Evolutionary conservation across 2,888 invertebrate species (phyloP).

Genomic region (Heteropelma amictum): DNA sequence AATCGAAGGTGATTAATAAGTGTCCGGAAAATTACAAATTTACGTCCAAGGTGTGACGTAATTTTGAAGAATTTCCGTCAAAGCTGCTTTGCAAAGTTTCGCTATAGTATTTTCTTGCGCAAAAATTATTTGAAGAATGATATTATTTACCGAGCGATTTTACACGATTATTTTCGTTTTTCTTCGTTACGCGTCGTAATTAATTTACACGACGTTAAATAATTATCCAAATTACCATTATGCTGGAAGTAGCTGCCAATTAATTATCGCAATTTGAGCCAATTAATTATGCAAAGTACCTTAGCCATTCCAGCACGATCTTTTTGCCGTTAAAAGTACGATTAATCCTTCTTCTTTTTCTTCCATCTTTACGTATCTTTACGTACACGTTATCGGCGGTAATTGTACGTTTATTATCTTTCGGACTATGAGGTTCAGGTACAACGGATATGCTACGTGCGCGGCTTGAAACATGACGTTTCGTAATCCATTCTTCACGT

Average conservation of each 20-base stretch:
- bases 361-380: background rate
- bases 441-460: background rate
- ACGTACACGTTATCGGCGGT: background rate
- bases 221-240: too few relatives aligned
- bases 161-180: too few relatives aligned
- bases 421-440: background rate
- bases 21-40: too few relatives aligned
- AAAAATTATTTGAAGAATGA: too few relatives aligned
- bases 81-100: too few relatives aligned
- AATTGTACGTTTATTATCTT: slow-evolving; percentile 3
- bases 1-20: too few relatives aligned
- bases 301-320: background rate
- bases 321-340: background rate
- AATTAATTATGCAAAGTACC: slow-evolving; percentile 26
- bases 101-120: too few relatives aligned
- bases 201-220: too few relatives aligned
- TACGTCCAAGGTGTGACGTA: too few relatives aligned
- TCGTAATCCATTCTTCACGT: background rate
- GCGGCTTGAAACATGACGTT: background rate
- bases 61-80: too few relatives aligned
- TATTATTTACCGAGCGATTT: too few relatives aligned
- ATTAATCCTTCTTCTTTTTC: background rate
- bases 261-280: slow-evolving; percentile 7
- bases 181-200: too few relatives aligned
- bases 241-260: background rate